phyloP scores from a whole-genome alignment of 2,113 vertebrate genomes.

The Spea multiplicata region DNA sequence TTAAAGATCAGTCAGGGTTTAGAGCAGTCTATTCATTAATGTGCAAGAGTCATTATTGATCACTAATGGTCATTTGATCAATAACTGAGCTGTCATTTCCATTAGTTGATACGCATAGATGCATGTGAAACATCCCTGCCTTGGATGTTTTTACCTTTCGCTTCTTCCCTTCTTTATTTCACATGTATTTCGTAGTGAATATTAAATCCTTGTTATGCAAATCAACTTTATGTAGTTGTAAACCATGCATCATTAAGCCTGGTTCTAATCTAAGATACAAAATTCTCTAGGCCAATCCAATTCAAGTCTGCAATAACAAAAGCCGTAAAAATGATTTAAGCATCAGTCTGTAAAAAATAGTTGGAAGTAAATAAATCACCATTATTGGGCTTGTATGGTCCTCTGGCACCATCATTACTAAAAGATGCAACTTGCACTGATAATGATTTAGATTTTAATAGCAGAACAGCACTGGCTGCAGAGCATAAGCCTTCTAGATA shows the following conservation, averaged over 20 bases:
- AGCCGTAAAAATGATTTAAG: conserved; percentile 10
- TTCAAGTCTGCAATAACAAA: neutral
- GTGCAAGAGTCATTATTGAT: neutral
- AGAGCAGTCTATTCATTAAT: neutral
- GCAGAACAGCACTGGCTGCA: neutral
- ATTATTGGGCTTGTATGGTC: conserved; percentile 12
- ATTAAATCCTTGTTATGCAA: conserved; percentile 10
- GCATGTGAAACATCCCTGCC: neutral
- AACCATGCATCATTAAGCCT: conserved; percentile 21
- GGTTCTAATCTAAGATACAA: conserved; percentile 19
- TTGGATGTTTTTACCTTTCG: neutral
- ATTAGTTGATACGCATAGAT: neutral
- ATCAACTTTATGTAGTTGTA: conserved; percentile 22
- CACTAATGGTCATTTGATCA: neutral
- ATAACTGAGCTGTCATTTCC: neutral
- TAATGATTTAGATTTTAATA: conserved; percentile 14
- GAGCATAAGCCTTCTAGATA: neutral
- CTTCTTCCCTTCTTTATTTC: neutral
- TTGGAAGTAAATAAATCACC: conserved; percentile 19
- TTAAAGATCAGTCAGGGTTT: neutral
- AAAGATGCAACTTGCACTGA: conserved; percentile 20
- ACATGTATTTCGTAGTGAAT: neutral
- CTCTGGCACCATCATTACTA: conserved; percentile 7
- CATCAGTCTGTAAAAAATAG: neutral
- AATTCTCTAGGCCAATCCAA: conserved; percentile 1